A percentile compares a stretch with the other conserved stretches of the same genome.
phyloP scores from a whole-genome alignment of 2,113 vertebrate genomes.

The Rhea pennata region DNA sequence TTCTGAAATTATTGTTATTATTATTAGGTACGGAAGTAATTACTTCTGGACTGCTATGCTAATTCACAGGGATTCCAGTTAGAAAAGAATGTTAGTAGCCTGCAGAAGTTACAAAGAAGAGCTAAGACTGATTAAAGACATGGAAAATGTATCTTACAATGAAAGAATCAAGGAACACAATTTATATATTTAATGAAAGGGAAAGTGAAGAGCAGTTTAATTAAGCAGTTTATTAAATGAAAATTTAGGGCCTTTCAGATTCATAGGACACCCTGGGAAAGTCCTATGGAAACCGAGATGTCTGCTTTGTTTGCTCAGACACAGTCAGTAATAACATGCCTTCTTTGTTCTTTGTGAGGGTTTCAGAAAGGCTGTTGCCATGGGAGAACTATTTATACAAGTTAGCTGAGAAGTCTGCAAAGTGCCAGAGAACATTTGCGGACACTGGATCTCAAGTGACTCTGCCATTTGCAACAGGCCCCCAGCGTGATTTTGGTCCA shows the following conservation, averaged over 20 bases:
- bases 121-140: background rate
- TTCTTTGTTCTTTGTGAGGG: background rate
- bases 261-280: background rate
- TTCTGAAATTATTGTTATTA: background rate
- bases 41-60: background rate
- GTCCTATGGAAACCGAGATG: background rate
- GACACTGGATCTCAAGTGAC: background rate
- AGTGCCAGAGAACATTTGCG: background rate
- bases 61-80: background rate
- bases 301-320: background rate
- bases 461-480: background rate
- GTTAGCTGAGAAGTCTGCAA: background rate
- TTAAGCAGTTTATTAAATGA: background rate
- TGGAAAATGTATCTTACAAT: background rate
- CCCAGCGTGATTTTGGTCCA: background rate
- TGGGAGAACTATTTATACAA: background rate
- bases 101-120: background rate
- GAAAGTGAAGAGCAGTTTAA: background rate
- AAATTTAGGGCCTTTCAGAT: background rate
- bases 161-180: background rate
- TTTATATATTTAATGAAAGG: background rate
- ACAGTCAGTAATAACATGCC: background rate
- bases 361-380: background rate
- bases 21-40: background rate
- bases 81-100: background rate